These are phyloP conservation scores for Lithophane socia DNA, from an alignment of 2,888 invertebrate species.

Conservation along the genomic window DNA sequence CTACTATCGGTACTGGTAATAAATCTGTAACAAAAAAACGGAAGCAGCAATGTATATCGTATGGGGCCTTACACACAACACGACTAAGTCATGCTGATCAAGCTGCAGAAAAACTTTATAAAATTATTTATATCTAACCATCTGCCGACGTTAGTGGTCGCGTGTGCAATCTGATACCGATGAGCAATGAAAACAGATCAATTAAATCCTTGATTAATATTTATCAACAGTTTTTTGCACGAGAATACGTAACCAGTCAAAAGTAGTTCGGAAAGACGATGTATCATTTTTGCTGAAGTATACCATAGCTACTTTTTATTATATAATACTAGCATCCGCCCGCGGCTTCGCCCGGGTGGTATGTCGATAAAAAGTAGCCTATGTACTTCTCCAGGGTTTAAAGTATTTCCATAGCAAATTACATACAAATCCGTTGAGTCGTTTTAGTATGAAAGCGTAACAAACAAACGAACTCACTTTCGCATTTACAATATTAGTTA, in stretches of 20 bases:
- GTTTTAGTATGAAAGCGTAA: too few species aligned
- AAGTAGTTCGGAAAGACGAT: conserved; percentile 28
- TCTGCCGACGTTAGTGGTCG: conserved; percentile 45
- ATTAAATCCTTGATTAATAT: conserved; percentile 55
- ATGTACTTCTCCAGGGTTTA: too few species aligned
- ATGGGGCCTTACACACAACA: conserved; percentile 18
- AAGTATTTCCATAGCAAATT: too few species aligned
- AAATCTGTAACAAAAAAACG: conserved; percentile 53
- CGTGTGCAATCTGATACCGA: conserved; percentile 60
- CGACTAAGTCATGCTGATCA: conserved; percentile 35
- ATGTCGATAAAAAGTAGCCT: too few species aligned
- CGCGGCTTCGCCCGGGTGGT: too few species aligned
- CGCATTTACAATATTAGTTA: too few species aligned
- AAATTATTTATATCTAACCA: conserved; percentile 51
- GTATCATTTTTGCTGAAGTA: conserved; percentile 5
- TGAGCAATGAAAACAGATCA: conserved; percentile 59
- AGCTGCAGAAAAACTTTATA: conserved; percentile 54
- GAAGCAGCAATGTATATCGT: conserved; percentile 14
- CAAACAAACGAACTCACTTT: too few species aligned
- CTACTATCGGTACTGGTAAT: conserved; percentile 48
- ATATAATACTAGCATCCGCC: too few species aligned
- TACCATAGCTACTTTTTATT: neutral
- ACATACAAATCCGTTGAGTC: too few species aligned
- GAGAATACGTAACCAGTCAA: conserved; percentile 31
- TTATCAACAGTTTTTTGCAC: conserved; percentile 43